Conservation (phyloP, 2,113 vertebrate species). For the Spheniscus mendiculus region DNA sequence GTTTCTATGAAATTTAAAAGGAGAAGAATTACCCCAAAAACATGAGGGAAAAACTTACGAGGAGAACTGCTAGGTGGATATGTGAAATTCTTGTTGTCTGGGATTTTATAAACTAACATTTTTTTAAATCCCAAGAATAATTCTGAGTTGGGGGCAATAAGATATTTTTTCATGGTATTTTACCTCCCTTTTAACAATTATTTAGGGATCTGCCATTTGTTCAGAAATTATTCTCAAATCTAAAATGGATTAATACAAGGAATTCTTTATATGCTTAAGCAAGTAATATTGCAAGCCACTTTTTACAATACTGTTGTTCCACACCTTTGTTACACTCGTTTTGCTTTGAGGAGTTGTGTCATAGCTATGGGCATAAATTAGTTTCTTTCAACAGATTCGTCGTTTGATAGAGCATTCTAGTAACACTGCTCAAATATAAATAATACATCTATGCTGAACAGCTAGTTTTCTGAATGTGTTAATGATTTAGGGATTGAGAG, state of each 20-base stretch:
- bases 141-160: background rate
- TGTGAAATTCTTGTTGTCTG: background rate
- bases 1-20: background rate
- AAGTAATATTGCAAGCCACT: background rate
- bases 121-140: background rate
- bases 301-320: background rate
- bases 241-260: background rate
- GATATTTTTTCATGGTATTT: background rate
- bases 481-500: background rate
- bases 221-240: background rate
- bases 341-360: background rate
- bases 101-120: background rate
- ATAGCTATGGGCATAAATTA: background rate
- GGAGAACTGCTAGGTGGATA: background rate
- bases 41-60: fast-evolving
- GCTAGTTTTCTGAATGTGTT: background rate
- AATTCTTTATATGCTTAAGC: background rate
- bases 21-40: background rate
- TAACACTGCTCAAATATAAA: background rate
- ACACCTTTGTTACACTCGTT: background rate
- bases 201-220: background rate
- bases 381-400: background rate
- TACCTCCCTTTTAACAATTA: background rate
- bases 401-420: background rate
- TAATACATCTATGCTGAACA: background rate